Base-by-base conservation (phyloP, 2,888 invertebrate species). In the Monochamus alternatus region DNA sequence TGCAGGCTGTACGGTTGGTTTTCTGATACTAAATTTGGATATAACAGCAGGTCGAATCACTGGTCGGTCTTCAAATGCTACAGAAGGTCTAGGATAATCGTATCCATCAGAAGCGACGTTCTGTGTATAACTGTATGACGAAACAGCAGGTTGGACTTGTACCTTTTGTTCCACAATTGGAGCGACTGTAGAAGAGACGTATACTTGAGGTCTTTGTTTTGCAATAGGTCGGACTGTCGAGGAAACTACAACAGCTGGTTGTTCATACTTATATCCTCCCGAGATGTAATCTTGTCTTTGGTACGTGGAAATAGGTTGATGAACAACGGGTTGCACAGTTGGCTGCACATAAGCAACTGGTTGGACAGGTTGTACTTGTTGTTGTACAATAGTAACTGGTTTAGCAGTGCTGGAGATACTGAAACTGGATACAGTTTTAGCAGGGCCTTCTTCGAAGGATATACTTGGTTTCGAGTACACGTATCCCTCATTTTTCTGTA, bases 31-130 rank as follows among this genome's bases (percentile, higher is more conserved):
- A 10, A 67, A 62, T 22, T 58, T 52, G 58, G 62, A 64, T 52
- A 64, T 59, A 9, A 62, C 63, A 8, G 38, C 55, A 14, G 71
- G 66, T 12, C 68, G 67, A 66, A 72, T 22, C 10, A 75, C n/a
- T 10, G 89, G 88, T 72, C 83, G 84, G 79, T 90, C 89, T 72
- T 87, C 89, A 67, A 89, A 90, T 79, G 85, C 83, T 30, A 84
- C 79, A 9, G 73, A 78, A n/a, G 87, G 86, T 79, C 87, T 86
- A 0, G 83, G 69, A 62, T 81, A 81, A 55, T 76, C 51, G 44
- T 76, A 68, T 43, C 43, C 67, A 59, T 73, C 67, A 31, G 62
- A 65, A 62, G 72, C 68, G 10, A 62, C 32, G 9, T 75, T 65
- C 31, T 77, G 67, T 4, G 73, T 68, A 68, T 68, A 73, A 47